phyloP scores from a whole-genome alignment of 2,113 vertebrate genomes.

The Leucopsar rothschildi region DNA sequence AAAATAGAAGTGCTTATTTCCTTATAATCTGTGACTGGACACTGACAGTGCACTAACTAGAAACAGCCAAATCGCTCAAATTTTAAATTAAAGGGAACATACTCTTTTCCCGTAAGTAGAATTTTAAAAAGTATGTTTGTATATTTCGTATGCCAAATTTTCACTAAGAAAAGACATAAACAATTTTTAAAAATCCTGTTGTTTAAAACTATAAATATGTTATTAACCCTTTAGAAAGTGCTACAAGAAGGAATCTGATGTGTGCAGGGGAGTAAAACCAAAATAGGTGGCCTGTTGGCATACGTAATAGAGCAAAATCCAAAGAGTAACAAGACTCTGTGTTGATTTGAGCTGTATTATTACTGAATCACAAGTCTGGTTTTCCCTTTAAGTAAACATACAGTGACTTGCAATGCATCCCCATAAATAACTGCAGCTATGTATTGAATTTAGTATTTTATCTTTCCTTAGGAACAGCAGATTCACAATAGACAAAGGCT shows the following conservation, averaged over 20 bases:
- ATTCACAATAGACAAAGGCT: background rate
- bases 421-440: background rate
- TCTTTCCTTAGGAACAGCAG: background rate
- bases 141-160: background rate
- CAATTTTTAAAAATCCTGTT: background rate
- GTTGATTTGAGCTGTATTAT: background rate
- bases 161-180: accelerated
- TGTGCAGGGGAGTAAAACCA: background rate
- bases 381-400: background rate
- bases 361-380: background rate
- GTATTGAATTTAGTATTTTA: background rate
- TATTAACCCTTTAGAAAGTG: background rate
- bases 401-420: background rate
- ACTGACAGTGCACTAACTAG: background rate
- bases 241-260: background rate
- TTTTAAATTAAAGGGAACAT: background rate
- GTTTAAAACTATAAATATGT: background rate
- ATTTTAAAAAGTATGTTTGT: background rate
- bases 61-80: background rate
- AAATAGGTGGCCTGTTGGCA: background rate
- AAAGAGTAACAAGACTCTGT: background rate
- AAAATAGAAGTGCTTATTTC: background rate
- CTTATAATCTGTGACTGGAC: background rate
- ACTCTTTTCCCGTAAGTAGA: background rate
- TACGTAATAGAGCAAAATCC: background rate